These are phyloP conservation scores for Lampris megalopsis DNA, from an alignment of 2,113 vertebrate genomes.

Conservation along the genomic window DNA sequence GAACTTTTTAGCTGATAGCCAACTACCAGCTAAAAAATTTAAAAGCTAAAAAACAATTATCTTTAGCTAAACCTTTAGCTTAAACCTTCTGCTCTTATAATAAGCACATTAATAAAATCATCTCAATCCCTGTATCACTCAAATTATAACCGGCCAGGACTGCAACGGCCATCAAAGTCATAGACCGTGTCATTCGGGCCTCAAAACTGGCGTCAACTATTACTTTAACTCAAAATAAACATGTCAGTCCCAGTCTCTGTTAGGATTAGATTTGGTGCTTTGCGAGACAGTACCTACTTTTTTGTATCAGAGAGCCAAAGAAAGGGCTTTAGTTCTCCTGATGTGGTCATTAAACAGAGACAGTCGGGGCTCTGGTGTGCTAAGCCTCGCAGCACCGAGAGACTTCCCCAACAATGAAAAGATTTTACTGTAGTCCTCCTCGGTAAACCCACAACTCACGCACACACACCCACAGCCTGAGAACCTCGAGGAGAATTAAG, in stretches of 20 bases:
- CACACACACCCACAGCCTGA: slow-evolving; percentile 16
- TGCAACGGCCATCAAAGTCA: background rate
- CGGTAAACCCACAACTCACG: slow-evolving; percentile 48
- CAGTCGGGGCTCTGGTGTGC: background rate
- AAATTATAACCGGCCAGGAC: background rate
- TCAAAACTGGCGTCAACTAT: slow-evolving; percentile 9
- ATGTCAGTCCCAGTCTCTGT: background rate
- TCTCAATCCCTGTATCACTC: too few species aligned
- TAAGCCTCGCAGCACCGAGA: slow-evolving; percentile 2
- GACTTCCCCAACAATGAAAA: slow-evolving; percentile 6
- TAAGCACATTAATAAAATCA: too few species aligned
- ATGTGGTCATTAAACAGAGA: slow-evolving; percentile 12
- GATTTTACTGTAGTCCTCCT: slow-evolving; percentile 24
- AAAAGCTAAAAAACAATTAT: background rate
- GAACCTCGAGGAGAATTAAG: slow-evolving; percentile 54
- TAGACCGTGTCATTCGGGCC: background rate
- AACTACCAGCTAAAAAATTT: background rate
- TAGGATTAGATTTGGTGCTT: background rate
- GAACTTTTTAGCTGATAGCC: background rate
- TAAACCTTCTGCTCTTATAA: background rate
- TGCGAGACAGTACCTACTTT: background rate
- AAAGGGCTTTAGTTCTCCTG: background rate
- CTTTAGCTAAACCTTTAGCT: background rate
- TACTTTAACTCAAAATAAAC: background rate
- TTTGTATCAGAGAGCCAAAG: background rate